Base-by-base conservation (phyloP, 2,888 invertebrate species). In the Scaptomyza flava region DNA sequence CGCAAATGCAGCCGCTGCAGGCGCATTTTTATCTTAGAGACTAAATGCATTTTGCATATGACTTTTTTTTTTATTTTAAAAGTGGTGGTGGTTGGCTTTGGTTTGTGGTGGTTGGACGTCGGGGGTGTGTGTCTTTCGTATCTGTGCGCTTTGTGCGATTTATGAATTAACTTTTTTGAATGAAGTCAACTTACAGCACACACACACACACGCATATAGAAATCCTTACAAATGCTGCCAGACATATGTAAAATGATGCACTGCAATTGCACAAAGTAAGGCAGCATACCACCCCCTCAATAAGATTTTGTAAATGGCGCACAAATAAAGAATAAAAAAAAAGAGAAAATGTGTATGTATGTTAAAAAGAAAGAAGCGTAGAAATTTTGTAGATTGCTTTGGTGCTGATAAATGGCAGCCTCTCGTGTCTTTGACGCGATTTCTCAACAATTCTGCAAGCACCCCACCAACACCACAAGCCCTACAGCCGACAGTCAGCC, bases 141-240 rank as follows among this genome's bases (percentile, higher is more conserved):
- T 78, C 87, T 87, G 67, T 59, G 79, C 68, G 82, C 87, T 82
- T 82, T 82, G 82, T 87, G 82, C 85, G 82, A 82, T 87, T 81
- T 87, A 82, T 82, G 82, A 82, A 82, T 82, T 82, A 81, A 82
- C 87, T 87, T 87, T 83, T 82, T 85, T 84, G 81, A 82, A 82
- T 82, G 87, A 87, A 82, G 82, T 87, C 87, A 81, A 81, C 82
- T 82, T 52, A 60, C 68, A 73, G 48, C 68, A 66, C 63, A 64
- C 51, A 56, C 68, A 62, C 61, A 48, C 43, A 50, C 34, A 45
- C 31, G 30, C 27, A 30, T 30, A 27, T 5, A 14, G 33, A 72
- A 82, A 82, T 87, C 82, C 82, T 85, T 87, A 85, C 85, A 85
- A 82, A 85, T 82, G 87, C 68, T 71, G 50, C 52, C 85, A 81